These are phyloP conservation scores for Achatina immaculata DNA, from an alignment of 1,140 invertebrate genomes.

Conservation along the genomic window DNA sequence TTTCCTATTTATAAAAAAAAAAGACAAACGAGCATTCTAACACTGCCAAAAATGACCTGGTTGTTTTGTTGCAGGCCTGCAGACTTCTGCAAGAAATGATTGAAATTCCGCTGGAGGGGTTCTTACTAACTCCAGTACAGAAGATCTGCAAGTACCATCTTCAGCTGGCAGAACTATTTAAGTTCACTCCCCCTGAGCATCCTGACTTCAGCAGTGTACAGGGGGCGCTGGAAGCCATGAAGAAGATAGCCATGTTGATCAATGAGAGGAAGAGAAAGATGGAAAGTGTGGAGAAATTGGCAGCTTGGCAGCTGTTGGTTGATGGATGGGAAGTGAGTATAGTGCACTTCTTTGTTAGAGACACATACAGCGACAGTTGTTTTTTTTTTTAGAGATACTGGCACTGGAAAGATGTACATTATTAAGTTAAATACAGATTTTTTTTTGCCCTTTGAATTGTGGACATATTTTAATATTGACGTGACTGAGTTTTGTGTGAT, in stretches of 20 bases:
- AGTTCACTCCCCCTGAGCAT: conserved; percentile 76
- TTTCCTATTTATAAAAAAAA: too few relatives aligned
- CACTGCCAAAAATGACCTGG: too few relatives aligned
- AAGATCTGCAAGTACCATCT: conserved; percentile 94
- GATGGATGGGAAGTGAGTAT: conserved; percentile 82
- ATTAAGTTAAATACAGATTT: too few relatives aligned
- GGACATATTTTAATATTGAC: too few relatives aligned
- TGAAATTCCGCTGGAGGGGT: conserved; percentile 89
- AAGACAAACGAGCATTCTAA: too few relatives aligned
- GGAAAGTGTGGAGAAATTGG: conserved; percentile 85
- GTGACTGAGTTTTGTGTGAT: too few relatives aligned
- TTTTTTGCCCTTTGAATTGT: too few relatives aligned
- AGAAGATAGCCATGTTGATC: conserved; percentile 81
- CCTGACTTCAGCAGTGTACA: conserved; percentile 79
- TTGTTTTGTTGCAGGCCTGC: conserved; percentile 77
- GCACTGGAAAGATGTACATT: too few relatives aligned
- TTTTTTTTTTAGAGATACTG: too few relatives aligned
- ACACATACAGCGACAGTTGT: too few relatives aligned
- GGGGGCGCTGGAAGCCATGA: conserved; percentile 84
- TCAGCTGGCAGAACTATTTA: conserved; percentile 83
- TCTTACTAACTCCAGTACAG: conserved; percentile 89
- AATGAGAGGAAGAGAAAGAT: conserved; percentile 86
- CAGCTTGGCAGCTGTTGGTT: conserved; percentile 83
- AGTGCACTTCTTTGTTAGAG: neutral
- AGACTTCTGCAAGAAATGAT: conserved; percentile 84